These are phyloP conservation scores for Alca torda DNA, from an alignment of 2,797 vertebrate genomes.

Conservation along the genomic window DNA sequence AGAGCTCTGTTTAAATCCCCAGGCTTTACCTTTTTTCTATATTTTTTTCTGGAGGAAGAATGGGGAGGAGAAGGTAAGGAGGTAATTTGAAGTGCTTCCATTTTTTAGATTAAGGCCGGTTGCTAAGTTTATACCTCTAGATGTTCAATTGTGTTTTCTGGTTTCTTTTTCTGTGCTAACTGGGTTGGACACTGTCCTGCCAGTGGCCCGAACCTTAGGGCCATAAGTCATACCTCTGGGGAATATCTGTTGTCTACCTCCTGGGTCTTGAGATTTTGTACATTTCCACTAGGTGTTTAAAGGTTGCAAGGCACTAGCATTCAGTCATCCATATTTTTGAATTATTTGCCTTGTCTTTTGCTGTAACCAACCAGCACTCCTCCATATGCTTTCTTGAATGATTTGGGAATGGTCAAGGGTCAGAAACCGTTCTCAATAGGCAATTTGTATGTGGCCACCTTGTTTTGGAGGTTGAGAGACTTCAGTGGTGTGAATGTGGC, in stretches of 20 bases:
- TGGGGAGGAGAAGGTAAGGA: not conserved
- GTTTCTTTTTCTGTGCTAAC: not conserved
- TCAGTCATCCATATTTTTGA: not conserved
- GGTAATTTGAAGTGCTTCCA: not conserved
- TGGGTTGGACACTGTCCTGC: not conserved
- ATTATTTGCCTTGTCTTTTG: not conserved
- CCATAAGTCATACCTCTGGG: not conserved
- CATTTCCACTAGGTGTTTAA: not conserved
- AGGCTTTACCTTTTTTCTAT: not conserved
- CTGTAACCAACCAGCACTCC: not conserved
- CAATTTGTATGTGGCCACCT: not conserved
- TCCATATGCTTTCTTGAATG: not conserved
- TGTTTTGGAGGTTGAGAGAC: not conserved
- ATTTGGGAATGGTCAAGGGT: not conserved
- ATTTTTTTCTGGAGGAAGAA: not conserved
- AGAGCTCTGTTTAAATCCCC: not conserved
- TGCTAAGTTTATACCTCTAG: not conserved
- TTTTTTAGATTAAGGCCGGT: not conserved
- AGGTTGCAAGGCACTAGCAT: not conserved
- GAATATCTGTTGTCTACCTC: not conserved
- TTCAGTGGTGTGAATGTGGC: not conserved
- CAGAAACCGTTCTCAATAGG: not conserved
- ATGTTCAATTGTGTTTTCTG: not conserved
- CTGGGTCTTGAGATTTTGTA: not conserved
- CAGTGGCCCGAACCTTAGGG: not conserved